These are phyloP conservation scores for Champsocephalus gunnari DNA, from an alignment of 2,797 vertebrate species.

Conservation along the genomic window DNA sequence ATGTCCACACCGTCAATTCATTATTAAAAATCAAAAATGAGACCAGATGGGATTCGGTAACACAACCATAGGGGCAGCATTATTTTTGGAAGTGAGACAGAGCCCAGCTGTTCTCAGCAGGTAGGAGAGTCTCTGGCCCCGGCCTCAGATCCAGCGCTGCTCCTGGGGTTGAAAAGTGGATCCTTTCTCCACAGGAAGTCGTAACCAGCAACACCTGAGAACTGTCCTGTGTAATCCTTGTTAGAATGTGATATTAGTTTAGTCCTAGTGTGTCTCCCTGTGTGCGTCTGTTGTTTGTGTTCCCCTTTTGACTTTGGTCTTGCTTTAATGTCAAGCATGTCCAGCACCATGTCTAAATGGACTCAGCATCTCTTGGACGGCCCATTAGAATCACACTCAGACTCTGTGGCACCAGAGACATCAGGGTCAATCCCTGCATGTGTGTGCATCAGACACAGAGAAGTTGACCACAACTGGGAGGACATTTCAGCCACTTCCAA, in stretches of 20 bases:
- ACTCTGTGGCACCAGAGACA: constrained; percentile 69
- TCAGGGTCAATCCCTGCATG: constrained; percentile 31
- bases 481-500: too few species aligned
- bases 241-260: constrained; percentile 42
- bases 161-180: constrained; percentile 20
- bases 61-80: constrained; percentile 14
- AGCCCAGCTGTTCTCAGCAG: constrained; percentile 58
- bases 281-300: constrained; percentile 41
- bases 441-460: constrained; percentile 11
- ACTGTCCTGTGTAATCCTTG: constrained; percentile 45
- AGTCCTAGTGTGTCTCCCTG: constrained; percentile 34
- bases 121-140: constrained; percentile 39
- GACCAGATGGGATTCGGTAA: constrained; percentile 62
- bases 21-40: constrained; percentile 59
- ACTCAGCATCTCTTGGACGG: constrained; percentile 41
- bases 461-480: constrained; percentile 12
- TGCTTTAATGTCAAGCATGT: constrained; percentile 54
- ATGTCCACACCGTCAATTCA: constrained; percentile 40
- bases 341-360: constrained; percentile 51
- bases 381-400: constrained; percentile 53
- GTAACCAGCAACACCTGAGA: constrained; percentile 59
- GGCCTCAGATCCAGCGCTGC: constrained; percentile 44
- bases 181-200: constrained; percentile 35
- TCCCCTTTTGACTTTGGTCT: constrained; percentile 32
- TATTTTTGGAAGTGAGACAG: constrained; percentile 43